Base-by-base conservation (phyloP, 30 jellyfish, hydroid and myxozoan genomes). In the Mastigias papua region DNA sequence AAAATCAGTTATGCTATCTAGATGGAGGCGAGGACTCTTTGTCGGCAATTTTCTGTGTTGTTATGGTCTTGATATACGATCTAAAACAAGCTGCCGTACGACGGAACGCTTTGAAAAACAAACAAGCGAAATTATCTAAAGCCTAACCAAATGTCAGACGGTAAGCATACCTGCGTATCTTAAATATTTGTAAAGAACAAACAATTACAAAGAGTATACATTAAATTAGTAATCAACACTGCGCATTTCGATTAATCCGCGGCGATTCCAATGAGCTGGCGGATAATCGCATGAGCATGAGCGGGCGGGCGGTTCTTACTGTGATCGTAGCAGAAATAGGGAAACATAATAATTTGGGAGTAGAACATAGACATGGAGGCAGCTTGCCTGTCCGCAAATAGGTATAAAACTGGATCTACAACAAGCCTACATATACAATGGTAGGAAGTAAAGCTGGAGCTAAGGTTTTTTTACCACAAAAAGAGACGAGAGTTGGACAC, bases 91-190 rank as follows among this genome's bases (percentile, higher is more conserved):
- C 83, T 72, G 83, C 23, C 17, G 25, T 23, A 0, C 69, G 48
- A 48, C 68, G 83, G 68, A 72, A 72, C 66, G 83, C 83, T 48
- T 35, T 35, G 83, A 77, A 58, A 72, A 77, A 77, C 66, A 77
- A 48, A 77, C 88, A 77, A 2, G 76, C 78, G 65, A 48, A 58
- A 61, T 34, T 60, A 63, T 50, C 61, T 77, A 42, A 33, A 77
- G 88, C 88, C 76, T 77, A 26, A 61, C 76, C 88, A 77, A 77
- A 77, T 77, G 76, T 77, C 88, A 77, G 88, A 77, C 88, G 29
- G 78, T 35, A 57, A 77, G 88, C 75, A 77, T 77, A 77, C 78
- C 88, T 77, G 88, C 75, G 88, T 63, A 77, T 9, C 9, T 77
- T 60, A 65, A 77, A 77, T 77, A 77, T 77, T 77, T 50, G 88